Evolutionary conservation across 2,888 invertebrate genomes (phyloP).

Genomic region (Drosophila paramelanica): DNA sequence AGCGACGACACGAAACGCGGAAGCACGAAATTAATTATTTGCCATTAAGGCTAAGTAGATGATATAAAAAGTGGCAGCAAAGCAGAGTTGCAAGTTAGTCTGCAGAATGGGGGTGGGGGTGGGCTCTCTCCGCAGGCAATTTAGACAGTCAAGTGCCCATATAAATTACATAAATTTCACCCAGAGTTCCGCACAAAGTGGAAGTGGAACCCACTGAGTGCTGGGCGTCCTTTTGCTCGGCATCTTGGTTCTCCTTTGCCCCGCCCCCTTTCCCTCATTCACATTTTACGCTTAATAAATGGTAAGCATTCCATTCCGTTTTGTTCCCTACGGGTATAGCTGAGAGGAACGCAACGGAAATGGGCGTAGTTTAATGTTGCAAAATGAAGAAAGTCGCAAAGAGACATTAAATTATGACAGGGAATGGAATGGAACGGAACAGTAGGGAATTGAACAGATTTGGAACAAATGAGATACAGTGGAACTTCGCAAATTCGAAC

Average conservation of each 20-base stretch:
- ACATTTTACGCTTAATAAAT: constrained; percentile 40
- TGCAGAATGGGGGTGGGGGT: background rate
- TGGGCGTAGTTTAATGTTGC: constrained; percentile 18
- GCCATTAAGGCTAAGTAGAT: constrained; percentile 85
- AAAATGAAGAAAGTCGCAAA: constrained; percentile 38
- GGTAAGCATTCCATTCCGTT: constrained; percentile 11
- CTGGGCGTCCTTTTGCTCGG: constrained; percentile 13
- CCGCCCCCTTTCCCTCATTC: constrained; percentile 22
- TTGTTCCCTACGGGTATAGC: background rate
- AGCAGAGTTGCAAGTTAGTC: constrained; percentile 4
- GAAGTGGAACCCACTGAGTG: constrained; percentile 29
- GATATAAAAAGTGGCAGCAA: constrained; percentile 82
- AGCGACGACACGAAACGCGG: constrained; percentile 75
- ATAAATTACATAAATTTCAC: constrained; percentile 85
- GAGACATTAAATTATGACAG: constrained; percentile 1
- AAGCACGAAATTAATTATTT: constrained; percentile 85
- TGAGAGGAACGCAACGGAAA: constrained; percentile 6
- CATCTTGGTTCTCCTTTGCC: background rate
- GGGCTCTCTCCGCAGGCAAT: constrained; percentile 83
- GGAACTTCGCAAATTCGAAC: background rate
- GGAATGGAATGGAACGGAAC: constrained; percentile 1
- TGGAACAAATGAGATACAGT: too few relatives aligned
- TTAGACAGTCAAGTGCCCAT: constrained; percentile 86
- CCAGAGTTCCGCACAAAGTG: constrained; percentile 60
- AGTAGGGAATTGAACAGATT: background rate